Base-by-base conservation (phyloP, 37 sponge, comb jelly and placozoan species). In the Sycon ciliatum region DNA sequence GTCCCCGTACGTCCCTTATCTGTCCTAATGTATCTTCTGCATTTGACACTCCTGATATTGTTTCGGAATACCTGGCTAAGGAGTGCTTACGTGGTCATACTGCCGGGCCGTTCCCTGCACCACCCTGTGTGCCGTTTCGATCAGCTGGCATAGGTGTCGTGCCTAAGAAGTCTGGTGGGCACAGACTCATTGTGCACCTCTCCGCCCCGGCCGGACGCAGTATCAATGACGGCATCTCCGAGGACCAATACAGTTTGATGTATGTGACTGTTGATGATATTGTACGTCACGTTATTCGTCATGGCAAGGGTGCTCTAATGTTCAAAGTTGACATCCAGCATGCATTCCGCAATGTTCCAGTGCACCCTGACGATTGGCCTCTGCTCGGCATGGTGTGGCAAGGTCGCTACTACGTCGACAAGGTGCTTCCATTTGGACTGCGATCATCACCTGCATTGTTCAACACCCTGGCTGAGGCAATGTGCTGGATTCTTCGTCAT, bases 351-450 rank as follows among this genome's bases (percentile, higher is more conserved):
- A 2, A 40, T 13, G 18, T 72, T 11, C 73, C 73, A 4, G 56
- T 72, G 18, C 73, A 72, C 73, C 28, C 73, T 28, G 73, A 72
- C 22, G 73, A 72, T 56, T 1, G 24, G 3, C 28, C 13, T 1
- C 60, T 68, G 2, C 62, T 78, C n/a, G 76, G 67, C 49, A 39
- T 76, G 67, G n/a, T 13, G 20, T 76, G 67, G 67, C 28, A 76
- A 32, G 67, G 36, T 7, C 31, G 20, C 4, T 5, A 65, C 39
- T 76, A 66, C 67, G 24, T 76, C 1, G 76, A 76, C 53, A 40
- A 23, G 6, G 65, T 42, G 22, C 31, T 67, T n/a, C 67, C 67
- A 3, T 30, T 61, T 34, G 35, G 62, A 6, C 32, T 22, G 39
- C 54, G 31, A 32, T 36, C 53, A 1, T 20, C 52, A 56, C 73